Conservation (phyloP, 53 echinoderm and acorn worm species). For the Pentamera pediparva region DNA sequence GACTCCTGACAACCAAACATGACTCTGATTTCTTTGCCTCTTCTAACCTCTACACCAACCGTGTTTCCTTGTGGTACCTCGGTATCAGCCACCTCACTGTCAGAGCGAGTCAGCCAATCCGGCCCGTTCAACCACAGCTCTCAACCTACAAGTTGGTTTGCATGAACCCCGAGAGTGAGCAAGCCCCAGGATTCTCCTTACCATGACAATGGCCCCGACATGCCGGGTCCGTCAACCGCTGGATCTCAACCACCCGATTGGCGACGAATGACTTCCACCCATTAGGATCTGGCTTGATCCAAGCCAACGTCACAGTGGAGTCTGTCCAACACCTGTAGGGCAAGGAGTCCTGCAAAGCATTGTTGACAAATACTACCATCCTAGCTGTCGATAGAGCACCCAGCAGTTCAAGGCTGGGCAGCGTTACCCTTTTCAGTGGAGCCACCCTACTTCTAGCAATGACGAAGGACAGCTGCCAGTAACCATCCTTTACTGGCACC, state of each 20-base stretch:
- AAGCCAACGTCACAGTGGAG: not conserved
- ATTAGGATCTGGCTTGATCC: not conserved
- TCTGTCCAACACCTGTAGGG: not conserved
- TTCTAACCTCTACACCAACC: no score
- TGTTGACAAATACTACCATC: not conserved
- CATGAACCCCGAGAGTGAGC: not conserved
- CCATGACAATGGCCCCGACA: not conserved
- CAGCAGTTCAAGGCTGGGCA: not conserved
- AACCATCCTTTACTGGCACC: not conserved
- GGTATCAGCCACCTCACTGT: not conserved
- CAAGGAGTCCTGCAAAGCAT: not conserved
- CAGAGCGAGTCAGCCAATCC: not conserved
- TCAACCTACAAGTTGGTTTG: not conserved
- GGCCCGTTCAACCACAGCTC: not conserved
- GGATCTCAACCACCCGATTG: not conserved
- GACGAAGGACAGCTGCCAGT: not conserved
- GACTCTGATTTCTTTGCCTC: not conserved
- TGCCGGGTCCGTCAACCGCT: not conserved
- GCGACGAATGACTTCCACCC: no score
- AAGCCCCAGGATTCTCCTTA: not conserved
- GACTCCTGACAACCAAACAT: not conserved
- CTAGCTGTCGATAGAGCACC: not conserved
- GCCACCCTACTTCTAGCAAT: slow-evolving; percentile 5
- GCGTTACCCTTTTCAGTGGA: not conserved
- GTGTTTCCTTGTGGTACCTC: not conserved